A percentile compares a stretch with the other conserved stretches of the same genome.
These are phyloP conservation scores for Cataglyphis rosenhaueri DNA, from an alignment of 2,888 invertebrate genomes.

Conservation along the genomic window DNA sequence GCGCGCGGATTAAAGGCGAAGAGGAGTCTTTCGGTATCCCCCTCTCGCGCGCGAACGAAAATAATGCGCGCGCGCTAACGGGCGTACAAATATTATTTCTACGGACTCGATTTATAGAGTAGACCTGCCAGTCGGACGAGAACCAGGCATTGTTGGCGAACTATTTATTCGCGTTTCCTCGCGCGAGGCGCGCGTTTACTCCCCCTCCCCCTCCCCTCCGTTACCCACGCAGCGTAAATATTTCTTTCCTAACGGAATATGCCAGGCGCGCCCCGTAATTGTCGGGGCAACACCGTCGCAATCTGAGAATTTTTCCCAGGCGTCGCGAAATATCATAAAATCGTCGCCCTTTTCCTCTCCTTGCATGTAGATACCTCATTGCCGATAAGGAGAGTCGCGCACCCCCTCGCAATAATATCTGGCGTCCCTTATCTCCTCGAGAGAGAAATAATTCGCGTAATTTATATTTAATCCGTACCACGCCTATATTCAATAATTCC, in stretches of 20 bases:
- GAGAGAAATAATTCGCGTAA: conserved; percentile 39
- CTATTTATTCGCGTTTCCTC: conserved; percentile 46
- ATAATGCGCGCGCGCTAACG: conserved; percentile 72
- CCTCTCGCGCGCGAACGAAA: conserved; percentile 61
- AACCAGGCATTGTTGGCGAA: conserved; percentile 72
- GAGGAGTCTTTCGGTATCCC: not conserved
- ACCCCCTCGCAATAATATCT: conserved; percentile 5
- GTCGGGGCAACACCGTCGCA: not conserved
- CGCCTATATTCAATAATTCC: conserved; percentile 40
- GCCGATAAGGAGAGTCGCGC: conserved; percentile 25
- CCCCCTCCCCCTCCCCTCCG: not conserved
- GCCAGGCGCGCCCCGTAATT: conserved; percentile 48
- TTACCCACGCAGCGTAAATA: conserved; percentile 50
- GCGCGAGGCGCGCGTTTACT: not conserved
- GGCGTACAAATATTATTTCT: conserved; percentile 80
- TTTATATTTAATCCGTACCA: conserved; percentile 35
- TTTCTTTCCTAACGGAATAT: conserved; percentile 52
- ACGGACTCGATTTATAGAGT: conserved; percentile 79
- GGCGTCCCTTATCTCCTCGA: conserved; percentile 7
- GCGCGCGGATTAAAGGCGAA: conserved; percentile 11
- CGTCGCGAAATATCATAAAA: conserved; percentile 38
- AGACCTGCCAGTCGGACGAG: conserved; percentile 76
- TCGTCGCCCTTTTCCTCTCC: not conserved
- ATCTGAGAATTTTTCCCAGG: conserved; percentile 13
- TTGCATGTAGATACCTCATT: conserved; percentile 50